Conservation (phyloP, 2,888 invertebrate genomes). For the Phyto melanocephala region DNA sequence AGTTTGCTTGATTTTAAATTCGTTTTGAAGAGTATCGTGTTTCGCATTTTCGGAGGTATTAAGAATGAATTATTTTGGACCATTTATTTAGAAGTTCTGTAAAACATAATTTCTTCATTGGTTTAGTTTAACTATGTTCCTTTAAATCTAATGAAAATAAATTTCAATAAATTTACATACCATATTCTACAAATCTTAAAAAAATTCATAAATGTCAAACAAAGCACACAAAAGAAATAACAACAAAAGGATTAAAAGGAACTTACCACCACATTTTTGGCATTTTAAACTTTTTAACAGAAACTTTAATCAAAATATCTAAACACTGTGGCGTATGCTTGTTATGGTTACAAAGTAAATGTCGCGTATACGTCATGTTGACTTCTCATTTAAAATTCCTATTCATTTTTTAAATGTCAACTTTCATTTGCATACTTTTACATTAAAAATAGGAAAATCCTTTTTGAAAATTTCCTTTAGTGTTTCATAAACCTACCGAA, state of each 20-base stretch:
- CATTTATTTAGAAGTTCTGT: too few relatives aligned
- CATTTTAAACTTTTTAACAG: not conserved
- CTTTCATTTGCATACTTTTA: constrained; percentile 13
- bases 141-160: too few relatives aligned
- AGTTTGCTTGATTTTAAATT: too few relatives aligned
- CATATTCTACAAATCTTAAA: too few relatives aligned
- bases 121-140: too few relatives aligned
- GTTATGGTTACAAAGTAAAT: not conserved
- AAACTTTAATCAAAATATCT: not conserved
- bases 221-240: too few relatives aligned
- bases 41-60: too few relatives aligned
- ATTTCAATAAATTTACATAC: too few relatives aligned
- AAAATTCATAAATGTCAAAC: too few relatives aligned
- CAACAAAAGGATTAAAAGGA: not conserved
- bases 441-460: not conserved
- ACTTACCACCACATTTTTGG: not conserved
- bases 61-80: too few relatives aligned
- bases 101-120: too few relatives aligned
- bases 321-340: constrained; percentile 15
- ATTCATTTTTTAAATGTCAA: not conserved
- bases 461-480: not conserved
- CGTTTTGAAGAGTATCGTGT: too few relatives aligned
- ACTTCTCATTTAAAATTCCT: not conserved
- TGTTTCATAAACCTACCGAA: not conserved
- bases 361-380: constrained; percentile 21